Evolutionary conservation across 2,888 invertebrate species (phyloP).

Genomic region (Pachydiplax longipennis): DNA sequence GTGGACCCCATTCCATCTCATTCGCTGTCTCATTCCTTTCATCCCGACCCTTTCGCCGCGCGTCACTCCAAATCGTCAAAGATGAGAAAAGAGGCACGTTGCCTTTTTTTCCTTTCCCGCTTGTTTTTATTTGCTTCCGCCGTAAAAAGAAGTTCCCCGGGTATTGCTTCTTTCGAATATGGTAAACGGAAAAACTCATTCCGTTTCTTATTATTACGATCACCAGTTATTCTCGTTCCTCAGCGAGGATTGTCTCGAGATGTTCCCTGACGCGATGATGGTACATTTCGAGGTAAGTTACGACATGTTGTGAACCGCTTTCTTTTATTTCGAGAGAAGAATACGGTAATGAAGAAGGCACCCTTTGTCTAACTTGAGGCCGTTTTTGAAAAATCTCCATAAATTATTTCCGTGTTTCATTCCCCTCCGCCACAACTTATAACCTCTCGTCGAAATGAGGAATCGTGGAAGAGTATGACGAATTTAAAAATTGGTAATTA

Average conservation of each 20-base stretch:
- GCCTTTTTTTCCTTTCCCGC: too few species aligned
- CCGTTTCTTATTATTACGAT: not conserved
- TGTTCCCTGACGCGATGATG: not conserved
- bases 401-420: too few species aligned
- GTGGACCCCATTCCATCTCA: not conserved
- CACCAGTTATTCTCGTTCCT: not conserved
- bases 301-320: not conserved
- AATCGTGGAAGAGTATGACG: too few species aligned
- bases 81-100: not conserved
- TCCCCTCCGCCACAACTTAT: too few species aligned
- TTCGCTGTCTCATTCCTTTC: conserved; percentile 8
- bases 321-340: too few species aligned
- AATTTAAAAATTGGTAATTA: too few species aligned
- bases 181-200: not conserved
- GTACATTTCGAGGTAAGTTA: not conserved
- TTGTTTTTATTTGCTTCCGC: not conserved
- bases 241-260: not conserved
- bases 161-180: not conserved
- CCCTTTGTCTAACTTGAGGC: too few species aligned
- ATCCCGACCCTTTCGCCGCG: not conserved
- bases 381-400: too few species aligned
- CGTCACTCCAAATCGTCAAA: conserved; percentile 22
- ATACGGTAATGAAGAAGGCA: too few species aligned
- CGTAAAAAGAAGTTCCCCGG: not conserved
- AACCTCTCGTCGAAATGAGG: too few species aligned